Base-by-base conservation (phyloP, 1,140 invertebrate species). In the Leptinotarsa defecta region DNA sequence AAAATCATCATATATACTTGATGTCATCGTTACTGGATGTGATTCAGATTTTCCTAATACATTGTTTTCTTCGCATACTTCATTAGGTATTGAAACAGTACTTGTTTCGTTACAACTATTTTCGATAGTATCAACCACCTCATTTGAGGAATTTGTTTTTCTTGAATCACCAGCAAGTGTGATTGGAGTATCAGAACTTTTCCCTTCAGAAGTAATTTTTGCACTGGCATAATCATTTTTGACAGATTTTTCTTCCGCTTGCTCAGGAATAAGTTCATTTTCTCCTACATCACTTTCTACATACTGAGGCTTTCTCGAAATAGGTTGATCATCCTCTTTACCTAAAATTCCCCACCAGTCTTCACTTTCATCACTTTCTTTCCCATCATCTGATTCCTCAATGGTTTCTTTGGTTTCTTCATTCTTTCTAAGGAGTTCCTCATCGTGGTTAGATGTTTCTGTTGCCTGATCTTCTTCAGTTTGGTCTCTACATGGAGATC, bases 321-420 rank as follows among this genome's bases (percentile, higher is more conserved):
- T 48, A 20, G 77, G 71, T 69, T 76, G 77, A 27, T 77, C 78
- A 22, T 80, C 76, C 6, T 78, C 74, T 74, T 80, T 80, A 63
- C 77, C 78, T 69, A 82, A 74, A 49, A 79, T 76, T 34, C 77
- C 78, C 81, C 81, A 82, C 80, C 81, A 82, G 74, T 83, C 80
- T 74, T 80, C 73, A 64, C 80, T 81, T 72, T 84, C 79, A 70
- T 79, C 69, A 61, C 71, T 75, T 70, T 76, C 43, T 49, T 74
- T 64, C 22, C 34, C 19, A 17, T 74, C 68, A 69, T 75, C 67
- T 67, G 52, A 74, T 71, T 67, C 77, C 69, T 57, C 52, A 72
- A 19, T 20, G 72, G 72, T 11, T n/a, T 52, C 65, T 78, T 75
- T 52, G 69, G 20, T 22, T 49, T 79, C 78, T 81, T 79, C 13